These are phyloP conservation scores for Hyposoter didymator DNA, from an alignment of 2,888 invertebrate species.

Conservation along the genomic window DNA sequence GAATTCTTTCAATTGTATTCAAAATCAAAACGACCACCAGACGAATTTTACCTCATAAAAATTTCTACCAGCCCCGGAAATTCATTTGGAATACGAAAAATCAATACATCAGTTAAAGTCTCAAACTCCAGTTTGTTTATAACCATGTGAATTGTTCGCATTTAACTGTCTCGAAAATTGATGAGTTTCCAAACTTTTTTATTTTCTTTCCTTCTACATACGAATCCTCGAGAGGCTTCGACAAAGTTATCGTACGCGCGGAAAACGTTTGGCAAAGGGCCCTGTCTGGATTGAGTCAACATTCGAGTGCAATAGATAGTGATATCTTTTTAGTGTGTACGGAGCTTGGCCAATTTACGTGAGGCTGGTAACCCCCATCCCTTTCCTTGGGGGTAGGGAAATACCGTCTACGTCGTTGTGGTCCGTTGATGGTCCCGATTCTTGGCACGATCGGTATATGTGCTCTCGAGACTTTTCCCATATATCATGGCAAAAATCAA, in stretches of 20 bases:
- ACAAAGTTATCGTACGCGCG: not conserved
- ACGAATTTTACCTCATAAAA: not conserved
- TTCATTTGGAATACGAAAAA: not conserved
- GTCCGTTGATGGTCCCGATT: slow-evolving; percentile 41
- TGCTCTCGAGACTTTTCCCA: slow-evolving; percentile 46
- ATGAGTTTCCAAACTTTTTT: not conserved
- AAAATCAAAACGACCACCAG: not conserved
- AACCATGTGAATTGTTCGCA: not conserved
- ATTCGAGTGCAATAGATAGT: slow-evolving; percentile 34
- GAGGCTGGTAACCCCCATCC: slow-evolving; percentile 63
- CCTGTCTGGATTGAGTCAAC: slow-evolving; percentile 26
- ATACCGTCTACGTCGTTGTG: slow-evolving; percentile 66
- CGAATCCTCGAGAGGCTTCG: not conserved
- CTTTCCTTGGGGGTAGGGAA: slow-evolving; percentile 70
- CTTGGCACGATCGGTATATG: slow-evolving; percentile 64
- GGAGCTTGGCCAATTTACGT: slow-evolving; percentile 70
- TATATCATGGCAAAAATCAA: slow-evolving; percentile 57
- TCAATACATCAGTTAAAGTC: not conserved
- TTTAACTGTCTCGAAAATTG: not conserved
- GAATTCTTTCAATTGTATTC: not conserved
- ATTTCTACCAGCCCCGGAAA: not conserved
- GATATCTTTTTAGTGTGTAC: slow-evolving; percentile 62
- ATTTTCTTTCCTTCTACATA: not conserved
- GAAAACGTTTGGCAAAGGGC: slow-evolving; percentile 30
- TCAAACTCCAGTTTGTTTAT: not conserved